A percentile compares a stretch with the other conserved stretches of the same genome.
phyloP scores from a whole-genome alignment of 2,113 vertebrate genomes.

The Hippocampus guttulatus region DNA sequence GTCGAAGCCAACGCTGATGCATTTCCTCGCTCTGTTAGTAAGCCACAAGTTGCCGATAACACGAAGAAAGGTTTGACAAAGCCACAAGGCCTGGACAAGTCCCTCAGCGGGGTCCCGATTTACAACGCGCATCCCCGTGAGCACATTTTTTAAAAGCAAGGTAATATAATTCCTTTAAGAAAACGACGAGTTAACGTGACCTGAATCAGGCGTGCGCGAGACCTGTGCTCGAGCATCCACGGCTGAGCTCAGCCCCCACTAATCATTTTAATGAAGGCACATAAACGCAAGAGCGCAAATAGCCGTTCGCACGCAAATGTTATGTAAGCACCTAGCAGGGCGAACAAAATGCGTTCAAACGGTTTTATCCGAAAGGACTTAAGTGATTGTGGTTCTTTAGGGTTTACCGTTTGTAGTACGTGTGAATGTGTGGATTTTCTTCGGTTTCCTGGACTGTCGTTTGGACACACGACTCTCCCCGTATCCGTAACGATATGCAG shows the following conservation, averaged over 20 bases:
- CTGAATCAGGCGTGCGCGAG: no score
- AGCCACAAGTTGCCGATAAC: neutral
- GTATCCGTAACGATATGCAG: constrained; percentile 42
- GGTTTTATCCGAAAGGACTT: neutral
- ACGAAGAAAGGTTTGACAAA: neutral
- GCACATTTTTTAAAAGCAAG: neutral
- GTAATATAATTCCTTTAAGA: no score
- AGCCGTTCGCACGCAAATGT: neutral
- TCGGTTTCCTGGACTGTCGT: constrained; percentile 10
- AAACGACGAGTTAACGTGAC: no score
- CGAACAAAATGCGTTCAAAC: neutral
- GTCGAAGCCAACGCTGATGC: constrained; percentile 52
- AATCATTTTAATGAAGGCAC: neutral
- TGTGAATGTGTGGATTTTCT: constrained; percentile 13
- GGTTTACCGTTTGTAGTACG: neutral
- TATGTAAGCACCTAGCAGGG: neutral
- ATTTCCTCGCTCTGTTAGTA: constrained; percentile 39
- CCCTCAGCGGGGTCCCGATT: neutral
- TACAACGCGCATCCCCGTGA: neutral
- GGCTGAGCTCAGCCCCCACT: no score
- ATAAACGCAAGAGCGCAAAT: neutral
- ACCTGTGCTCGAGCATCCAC: no score
- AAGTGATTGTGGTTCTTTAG: neutral
- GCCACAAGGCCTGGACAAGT: neutral
- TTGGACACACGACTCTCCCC: constrained; percentile 17